Conservation (phyloP, 2,888 invertebrate genomes). For the Alcis repandata region DNA sequence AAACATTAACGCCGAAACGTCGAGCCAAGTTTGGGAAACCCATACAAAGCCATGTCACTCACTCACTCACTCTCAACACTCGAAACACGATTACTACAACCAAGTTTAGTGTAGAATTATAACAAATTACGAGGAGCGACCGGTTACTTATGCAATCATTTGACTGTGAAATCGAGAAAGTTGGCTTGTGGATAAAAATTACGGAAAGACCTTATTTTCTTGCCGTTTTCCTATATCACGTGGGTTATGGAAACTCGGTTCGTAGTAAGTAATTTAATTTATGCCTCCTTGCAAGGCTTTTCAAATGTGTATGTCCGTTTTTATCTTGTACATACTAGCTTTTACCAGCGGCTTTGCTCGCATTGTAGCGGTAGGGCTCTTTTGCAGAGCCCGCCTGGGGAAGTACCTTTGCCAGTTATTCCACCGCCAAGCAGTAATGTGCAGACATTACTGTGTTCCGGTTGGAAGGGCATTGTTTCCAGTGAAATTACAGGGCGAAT, state of each 20-base stretch:
- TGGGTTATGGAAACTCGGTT: slow-evolving; percentile 7
- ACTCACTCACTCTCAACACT: not conserved
- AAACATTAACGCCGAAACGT: slow-evolving; percentile 1
- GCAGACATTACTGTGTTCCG: too few species aligned
- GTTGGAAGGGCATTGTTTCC: too few species aligned
- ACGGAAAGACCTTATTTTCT: slow-evolving; percentile 49
- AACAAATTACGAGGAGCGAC: slow-evolving; percentile 42
- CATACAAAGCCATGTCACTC: slow-evolving; percentile 13
- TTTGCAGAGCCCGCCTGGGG: too few species aligned
- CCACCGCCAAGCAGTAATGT: too few species aligned
- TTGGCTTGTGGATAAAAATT: slow-evolving; percentile 47
- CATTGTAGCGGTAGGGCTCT: too few species aligned
- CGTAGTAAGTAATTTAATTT: not conserved
- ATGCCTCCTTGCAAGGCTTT: not conserved
- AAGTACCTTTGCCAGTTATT: too few species aligned
- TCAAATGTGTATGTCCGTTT: not conserved
- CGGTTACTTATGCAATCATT: slow-evolving; percentile 49
- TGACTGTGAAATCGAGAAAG: slow-evolving; percentile 53
- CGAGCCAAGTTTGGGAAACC: slow-evolving; percentile 19
- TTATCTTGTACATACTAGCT: too few species aligned
- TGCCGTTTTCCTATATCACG: slow-evolving; percentile 22
- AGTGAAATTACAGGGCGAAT: too few species aligned
- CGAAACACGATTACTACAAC: slow-evolving; percentile 20
- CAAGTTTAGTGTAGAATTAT: slow-evolving; percentile 36
- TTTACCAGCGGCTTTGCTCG: too few species aligned